Evolutionary conservation across 2,113 vertebrate genomes (phyloP), one percentile per base, ranked within the genome.

Genomic region (Ranitomeya imitator): DNA sequence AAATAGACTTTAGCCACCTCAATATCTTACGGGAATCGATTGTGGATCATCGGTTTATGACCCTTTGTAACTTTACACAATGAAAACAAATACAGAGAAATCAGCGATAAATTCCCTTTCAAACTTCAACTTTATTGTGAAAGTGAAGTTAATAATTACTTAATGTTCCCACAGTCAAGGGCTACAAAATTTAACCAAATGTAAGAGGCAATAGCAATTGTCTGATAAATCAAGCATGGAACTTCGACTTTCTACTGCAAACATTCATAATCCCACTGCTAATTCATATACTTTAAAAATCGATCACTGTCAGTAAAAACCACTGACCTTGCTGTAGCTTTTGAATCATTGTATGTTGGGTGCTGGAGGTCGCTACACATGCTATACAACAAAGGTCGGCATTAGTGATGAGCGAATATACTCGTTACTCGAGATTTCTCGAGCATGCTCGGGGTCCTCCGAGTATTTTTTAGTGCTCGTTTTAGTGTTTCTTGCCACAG

Each of bases 131-230:
- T 57, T 16, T 9, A 14, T 23, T 1, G 8, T 8, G 77, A n/a
- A 11, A 59, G 52, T 26, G 26, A 63, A 83, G 80, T 83, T 83
- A 83, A 83, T 83, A 37, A 65, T 83, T 83, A 83, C 26, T 83
- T 65, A 51, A 51, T 83, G 80, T 83, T 83, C 60, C 80, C 79
- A 37, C 59, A 37, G 57, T 61, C 57, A 37, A 60, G 45, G 59
- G 26, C 37, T 8, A 60, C n/a, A 59, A 19, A 21, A 7, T 23
- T 13, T 7, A 21, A 77, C 6, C 57, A 86, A 76, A 78, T 69
- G 59, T 73, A 69, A 84, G 52, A 73, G 15, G 45, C 51, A 26
- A 71, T 71, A 57, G 31, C 19, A 18, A 59, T 37, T 85, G 83
- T 57, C 52, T 54, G 63, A 2, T 67, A 37, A 74, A 31, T 59